phyloP scores from a whole-genome alignment of 2,113 vertebrate genomes.

The Procapra przewalskii region DNA sequence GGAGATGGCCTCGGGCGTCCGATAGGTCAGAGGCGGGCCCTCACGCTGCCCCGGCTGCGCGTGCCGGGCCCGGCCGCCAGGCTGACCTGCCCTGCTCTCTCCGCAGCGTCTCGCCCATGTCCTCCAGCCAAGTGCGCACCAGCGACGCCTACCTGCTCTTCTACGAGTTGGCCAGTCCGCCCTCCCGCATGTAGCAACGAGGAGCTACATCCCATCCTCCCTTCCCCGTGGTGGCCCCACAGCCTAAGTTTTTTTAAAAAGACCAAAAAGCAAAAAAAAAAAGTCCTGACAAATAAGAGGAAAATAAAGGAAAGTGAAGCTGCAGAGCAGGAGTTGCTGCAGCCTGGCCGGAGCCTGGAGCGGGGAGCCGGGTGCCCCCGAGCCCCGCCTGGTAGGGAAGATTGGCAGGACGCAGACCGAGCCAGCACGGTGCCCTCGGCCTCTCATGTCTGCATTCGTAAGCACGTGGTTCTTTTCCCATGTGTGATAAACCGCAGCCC shows the following conservation, averaged over 20 bases:
- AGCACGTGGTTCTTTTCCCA: slow-evolving; percentile 37
- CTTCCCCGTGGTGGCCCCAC: slow-evolving; percentile 12
- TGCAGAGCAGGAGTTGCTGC: slow-evolving; percentile 45
- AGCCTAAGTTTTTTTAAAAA: slow-evolving; percentile 49
- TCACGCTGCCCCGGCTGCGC: rapidly evolving
- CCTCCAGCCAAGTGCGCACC: slow-evolving; percentile 95
- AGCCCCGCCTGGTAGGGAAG: background rate
- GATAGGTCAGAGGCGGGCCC: background rate
- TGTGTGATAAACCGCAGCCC: slow-evolving; percentile 72
- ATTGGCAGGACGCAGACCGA: background rate
- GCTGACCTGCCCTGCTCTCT: slow-evolving; percentile 10
- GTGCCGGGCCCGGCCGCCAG: rapidly evolving
- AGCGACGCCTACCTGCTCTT: slow-evolving; percentile 97
- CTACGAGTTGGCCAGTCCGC: slow-evolving; percentile 92
- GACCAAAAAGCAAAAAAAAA: slow-evolving; percentile 44
- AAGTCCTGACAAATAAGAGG: slow-evolving; percentile 54
- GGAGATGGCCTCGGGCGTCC: background rate
- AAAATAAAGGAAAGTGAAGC: slow-evolving; percentile 71
- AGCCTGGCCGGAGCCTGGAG: slow-evolving; percentile 23
- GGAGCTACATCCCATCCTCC: slow-evolving; percentile 10
- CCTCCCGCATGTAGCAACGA: slow-evolving; percentile 87
- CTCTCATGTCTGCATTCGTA: slow-evolving; percentile 33
- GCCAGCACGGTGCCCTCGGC: background rate
- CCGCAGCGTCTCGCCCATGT: slow-evolving; percentile 93
- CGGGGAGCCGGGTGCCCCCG: background rate